Evolutionary conservation across 30 jellyfish, hydroid and myxozoan genomes (phyloP), one percentile per base, ranked within the genome.

Genomic region (Rhopilema esculentum): DNA sequence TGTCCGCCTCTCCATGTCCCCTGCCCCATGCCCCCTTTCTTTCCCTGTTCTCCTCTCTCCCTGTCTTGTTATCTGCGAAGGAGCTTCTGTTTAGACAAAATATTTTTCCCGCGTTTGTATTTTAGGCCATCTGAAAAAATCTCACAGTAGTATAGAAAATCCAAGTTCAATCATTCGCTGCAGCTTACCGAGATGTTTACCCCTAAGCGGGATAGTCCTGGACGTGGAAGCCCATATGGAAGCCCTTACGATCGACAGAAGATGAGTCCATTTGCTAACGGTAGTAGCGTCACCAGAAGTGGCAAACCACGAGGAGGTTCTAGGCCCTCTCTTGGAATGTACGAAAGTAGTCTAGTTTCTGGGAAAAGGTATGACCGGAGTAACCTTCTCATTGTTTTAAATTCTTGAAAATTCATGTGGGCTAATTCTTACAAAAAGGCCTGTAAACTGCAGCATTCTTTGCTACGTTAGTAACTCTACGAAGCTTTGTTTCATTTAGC

Each of bases 221-320:
- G 71, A 15, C 33, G 28, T 23, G 87, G 92, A 24, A 57, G 69
- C 62, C 83, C 92, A 8, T 84, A 27, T 40, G 49, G 74, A 7
- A 84, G 87, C 61, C 80, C 87, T 18, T 27, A 61, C 29, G 88
- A 78, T 50, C 86, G 71, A 19, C 74, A 75, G 27, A 78, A 32
- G 24, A 16, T 57, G 87, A 84, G 92, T 62, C 92, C 92, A 24
- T 84, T 84, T 32, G 77, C 79, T 2, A 32, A 20, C n/a, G 63
- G 75, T n/a, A 80, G 92, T 27, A 52, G 87, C 50, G 81, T 70
- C 24, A 49, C 63, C 1, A 72, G 78, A 50, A 26, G 57, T 25
- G 92, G 82, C 22, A 76, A 52, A 65, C 87, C 92, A 26, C 82
- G 83, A 71, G 73, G 74, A 1, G 79, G 51, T 83, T n/a, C n/a